Base-by-base conservation (phyloP, 2,888 invertebrate species). In the Campoplex capitator region DNA sequence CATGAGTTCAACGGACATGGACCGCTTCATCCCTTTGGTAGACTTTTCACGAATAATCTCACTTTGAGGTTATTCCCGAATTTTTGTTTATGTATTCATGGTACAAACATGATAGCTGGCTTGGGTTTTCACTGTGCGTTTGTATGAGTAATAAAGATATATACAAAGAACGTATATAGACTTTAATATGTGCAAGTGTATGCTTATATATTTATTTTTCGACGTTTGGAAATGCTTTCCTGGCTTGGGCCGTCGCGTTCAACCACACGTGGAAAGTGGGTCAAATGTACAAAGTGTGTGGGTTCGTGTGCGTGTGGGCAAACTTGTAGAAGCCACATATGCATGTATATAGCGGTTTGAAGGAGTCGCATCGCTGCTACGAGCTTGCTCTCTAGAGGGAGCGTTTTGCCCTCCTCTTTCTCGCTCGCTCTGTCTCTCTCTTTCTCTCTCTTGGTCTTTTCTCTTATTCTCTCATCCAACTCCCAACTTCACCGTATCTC, bases 311-410 rank as follows among this genome's bases (percentile, higher is more conserved):
- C 32, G 65, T 65, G 81, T 81, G 48, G 51, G 42, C 75, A 51
- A 76, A 83, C n/a, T 38, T 38, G 67, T 54, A 51, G 65, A 16
- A 35, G 54, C 45, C 56, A 32, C 70, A 35, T 58, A 62, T 58
- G 38, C 38, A 56, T 56, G n/a, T 56, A 35, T 68, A 48, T 51
- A 48, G 48, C 32, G 32, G 48, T 77, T 81, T 45, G 68, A 23
- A 67, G 32, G 67, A 67, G 67, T 80, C 73, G 80, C 73, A 73
- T 80, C 38, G 74, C 67, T 32, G 51, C 76, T 38, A 58, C 82
- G 67, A 81, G 73, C 62, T 89, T 84, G 86, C 88, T 88, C 84
- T 74, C 83, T 76, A 23, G 79, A 88, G 88, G 83, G 88, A 87
- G 83, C 68, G 70, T 73, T 42, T 74, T 77, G 13, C 45, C 2